Evolutionary conservation across 2,888 invertebrate species (phyloP), one percentile per base, ranked within the genome.

Genomic region (Harpagoxenus sublaevis): DNA sequence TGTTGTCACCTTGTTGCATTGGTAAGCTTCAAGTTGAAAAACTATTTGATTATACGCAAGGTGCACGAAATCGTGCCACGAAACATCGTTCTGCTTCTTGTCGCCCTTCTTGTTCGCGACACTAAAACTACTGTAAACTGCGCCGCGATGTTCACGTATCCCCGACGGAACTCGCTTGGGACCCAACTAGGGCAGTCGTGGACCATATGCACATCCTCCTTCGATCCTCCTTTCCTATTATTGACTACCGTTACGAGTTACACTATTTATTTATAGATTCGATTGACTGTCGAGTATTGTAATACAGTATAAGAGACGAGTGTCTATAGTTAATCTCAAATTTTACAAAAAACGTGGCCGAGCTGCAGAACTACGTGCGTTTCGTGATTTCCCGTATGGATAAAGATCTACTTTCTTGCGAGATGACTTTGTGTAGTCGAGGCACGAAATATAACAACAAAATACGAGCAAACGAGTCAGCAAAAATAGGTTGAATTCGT

Each of bases 261-360:
- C 45, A 73, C 88, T 88, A 88, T 85, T 85, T 83, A 86, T 83
- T 87, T 89, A 91, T 89, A 92, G 93, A 92, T 93, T 93, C 93
- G 92, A 94, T 94, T 94, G 94, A 94, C 94, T 94, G 92, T 89
- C 91, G 92, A 92, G 92, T 93, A 92, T 89, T 86, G 85, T 90
- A 87, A 85, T 86, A 85, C 73, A 86, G 68, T 77, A 83, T 70
- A 55, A 88, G 79, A 88, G 87, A 60, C 75, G 70, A 82, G 31
- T 84, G 35, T 31, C 48, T 85, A 74, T 10, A 62, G 66, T 23
- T 83, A 83, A 71, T 65, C 71, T 83, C 68, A 85, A 78, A 81
- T 83, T 75, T 75, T 28, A 70, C 70, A 60, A 71, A 77, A 73
- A 71, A 48, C 68, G 74, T 73, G 73, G 75, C 55, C 78, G 28